Base-by-base conservation (phyloP, 1,140 invertebrate species). In the Pseudomyrmex cubaensis region DNA sequence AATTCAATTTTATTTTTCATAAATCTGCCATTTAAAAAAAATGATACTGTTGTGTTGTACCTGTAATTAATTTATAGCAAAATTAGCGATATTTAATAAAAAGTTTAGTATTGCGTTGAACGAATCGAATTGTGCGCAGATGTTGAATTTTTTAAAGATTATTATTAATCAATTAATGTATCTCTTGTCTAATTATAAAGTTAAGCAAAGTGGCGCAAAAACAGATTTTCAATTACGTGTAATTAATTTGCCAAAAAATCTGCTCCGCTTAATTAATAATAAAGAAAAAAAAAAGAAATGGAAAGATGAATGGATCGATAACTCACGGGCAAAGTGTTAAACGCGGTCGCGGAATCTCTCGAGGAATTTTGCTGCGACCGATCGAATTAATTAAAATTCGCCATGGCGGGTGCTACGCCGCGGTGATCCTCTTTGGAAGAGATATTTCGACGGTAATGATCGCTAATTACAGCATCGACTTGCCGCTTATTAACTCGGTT, bases 391-490 rank as follows among this genome's bases (percentile, higher is more conserved):
- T 88, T 85, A 87, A 88, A 88, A 87, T 87, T 85, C 22, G 48
- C 54, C 46, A 50, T 67, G 44, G 46, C 25, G 67, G 20, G n/a
- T 52, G 63, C n/a, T 77, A 56, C 70, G 48, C 64, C 76, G 12
- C 62, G n/a, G 17, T 80, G 48, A 83, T 87, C 74, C 84, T 83
- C 86, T 87, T 88, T 83, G 17, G 59, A 54, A 66, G 74, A 80
- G 87, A 88, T 89, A 88, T 89, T 86, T 84, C 84, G 80, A 84
- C 80, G 87, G 84, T 86, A 89, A 89, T 88, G 78, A 88, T 89
- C 84, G 87, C 84, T 89, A 89, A 89, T 89, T 89, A 89, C 87
- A 74, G 63, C 82, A 89, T 88, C 87, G 87, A 89, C 87, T 76
- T 75, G 87, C 50, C 87, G 84, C 84, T 89, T 88, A 89, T 89